phyloP scores from a whole-genome alignment of 2,888 invertebrate species.

The Ctena decussata region DNA sequence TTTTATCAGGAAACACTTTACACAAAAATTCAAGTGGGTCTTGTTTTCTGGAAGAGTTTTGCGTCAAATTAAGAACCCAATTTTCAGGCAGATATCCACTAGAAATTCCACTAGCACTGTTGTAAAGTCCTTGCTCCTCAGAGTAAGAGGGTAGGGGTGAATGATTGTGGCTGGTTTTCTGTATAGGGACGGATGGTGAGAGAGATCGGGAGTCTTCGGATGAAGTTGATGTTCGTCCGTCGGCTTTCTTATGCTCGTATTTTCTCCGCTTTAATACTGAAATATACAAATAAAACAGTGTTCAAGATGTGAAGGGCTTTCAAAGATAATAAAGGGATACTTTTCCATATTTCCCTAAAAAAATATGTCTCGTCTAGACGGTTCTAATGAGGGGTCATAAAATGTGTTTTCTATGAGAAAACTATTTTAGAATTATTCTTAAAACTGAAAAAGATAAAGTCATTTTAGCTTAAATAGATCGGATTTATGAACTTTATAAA shows the following conservation, averaged over 20 bases:
- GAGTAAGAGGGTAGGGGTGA: conserved; percentile 32
- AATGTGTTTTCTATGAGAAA: too few species aligned
- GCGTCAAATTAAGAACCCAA: conserved; percentile 61
- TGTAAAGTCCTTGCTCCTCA: conserved; percentile 37
- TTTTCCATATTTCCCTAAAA: too few species aligned
- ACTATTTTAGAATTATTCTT: too few species aligned
- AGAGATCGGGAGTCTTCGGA: conserved; percentile 58
- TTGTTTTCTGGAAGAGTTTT: conserved; percentile 54
- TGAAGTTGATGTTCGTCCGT: conserved; percentile 62
- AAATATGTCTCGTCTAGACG: too few species aligned
- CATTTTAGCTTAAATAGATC: too few species aligned
- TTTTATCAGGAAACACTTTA: conserved; percentile 95
- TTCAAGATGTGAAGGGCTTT: too few species aligned
- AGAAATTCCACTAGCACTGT: conserved; percentile 19
- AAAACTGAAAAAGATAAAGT: too few species aligned
- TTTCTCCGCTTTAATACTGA: conserved; percentile 70
- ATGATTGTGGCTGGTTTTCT: conserved; percentile 18
- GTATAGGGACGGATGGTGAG: conserved; percentile 42
- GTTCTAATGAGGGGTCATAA: too few species aligned
- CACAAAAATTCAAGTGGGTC: conserved; percentile 94
- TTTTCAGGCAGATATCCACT: conserved; percentile 55
- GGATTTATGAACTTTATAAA: too few species aligned
- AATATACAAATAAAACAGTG: conserved; percentile 5
- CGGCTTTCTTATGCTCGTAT: conserved; percentile 61
- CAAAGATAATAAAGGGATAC: too few species aligned